These are phyloP conservation scores for Coptodon bakossiorum DNA, from an alignment of 2,113 vertebrate species.

Conservation along the genomic window DNA sequence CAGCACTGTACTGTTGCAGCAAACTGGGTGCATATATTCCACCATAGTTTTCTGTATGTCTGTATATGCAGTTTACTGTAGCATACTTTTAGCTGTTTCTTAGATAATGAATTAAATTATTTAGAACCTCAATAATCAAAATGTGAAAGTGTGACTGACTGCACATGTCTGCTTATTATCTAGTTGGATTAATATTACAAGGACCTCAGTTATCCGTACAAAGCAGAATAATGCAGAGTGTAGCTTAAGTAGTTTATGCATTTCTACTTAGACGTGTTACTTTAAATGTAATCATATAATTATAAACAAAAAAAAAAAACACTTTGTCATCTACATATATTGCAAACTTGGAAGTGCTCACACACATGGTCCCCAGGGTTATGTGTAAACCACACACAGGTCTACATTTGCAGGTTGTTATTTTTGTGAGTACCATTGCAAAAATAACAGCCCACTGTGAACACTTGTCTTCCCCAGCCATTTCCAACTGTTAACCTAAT, in stretches of 20 bases:
- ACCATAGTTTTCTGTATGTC: not conserved
- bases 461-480: slow-evolving; percentile 58
- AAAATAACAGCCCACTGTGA: slow-evolving; percentile 68
- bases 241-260: not conserved
- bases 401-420: slow-evolving; percentile 35
- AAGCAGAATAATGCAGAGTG: not conserved
- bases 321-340: not conserved
- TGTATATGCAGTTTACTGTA: not conserved
- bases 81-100: not conserved
- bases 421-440: slow-evolving; percentile 43
- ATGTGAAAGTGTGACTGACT: not conserved
- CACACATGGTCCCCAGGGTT: not conserved
- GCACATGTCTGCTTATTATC: not conserved
- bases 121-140: not conserved
- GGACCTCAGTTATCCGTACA: not conserved
- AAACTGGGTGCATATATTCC: not conserved
- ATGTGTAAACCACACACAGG: slow-evolving; percentile 10
- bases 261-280: not conserved
- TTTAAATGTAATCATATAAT: not conserved
- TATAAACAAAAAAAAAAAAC: not conserved
- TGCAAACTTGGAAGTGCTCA: not conserved
- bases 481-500: slow-evolving; percentile 68
- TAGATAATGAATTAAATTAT: not conserved
- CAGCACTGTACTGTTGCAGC: not conserved
- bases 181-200: not conserved